Conservation (phyloP, 1,140 invertebrate genomes). For the Achroia grisella region DNA sequence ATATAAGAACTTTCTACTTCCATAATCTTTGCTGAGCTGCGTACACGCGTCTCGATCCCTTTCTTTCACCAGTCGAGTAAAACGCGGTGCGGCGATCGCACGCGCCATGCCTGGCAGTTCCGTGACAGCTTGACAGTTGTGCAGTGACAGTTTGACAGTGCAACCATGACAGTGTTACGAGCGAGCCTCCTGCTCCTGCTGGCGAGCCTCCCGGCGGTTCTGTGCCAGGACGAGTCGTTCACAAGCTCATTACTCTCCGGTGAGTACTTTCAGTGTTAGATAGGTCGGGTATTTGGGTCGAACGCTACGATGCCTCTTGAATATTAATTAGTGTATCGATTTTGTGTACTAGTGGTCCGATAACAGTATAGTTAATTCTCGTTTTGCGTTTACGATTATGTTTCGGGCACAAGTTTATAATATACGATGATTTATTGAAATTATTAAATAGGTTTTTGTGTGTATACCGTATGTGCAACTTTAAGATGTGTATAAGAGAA, state of each 20-base stretch:
- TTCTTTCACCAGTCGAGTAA: constrained; percentile 22
- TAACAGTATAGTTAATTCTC: no score
- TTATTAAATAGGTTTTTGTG: no score
- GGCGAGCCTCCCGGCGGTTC: constrained; percentile 8
- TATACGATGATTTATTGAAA: no score
- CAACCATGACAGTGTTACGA: constrained; percentile 30
- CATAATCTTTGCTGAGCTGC: constrained; percentile 5
- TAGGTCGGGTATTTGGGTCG: constrained; percentile 12
- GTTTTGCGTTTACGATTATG: no score
- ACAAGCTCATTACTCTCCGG: constrained; percentile 86
- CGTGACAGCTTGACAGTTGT: constrained; percentile 22
- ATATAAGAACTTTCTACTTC: background rate
- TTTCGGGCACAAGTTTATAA: no score
- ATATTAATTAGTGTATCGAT: background rate
- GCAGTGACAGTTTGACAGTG: constrained; percentile 16
- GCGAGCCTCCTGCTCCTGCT: constrained; percentile 24
- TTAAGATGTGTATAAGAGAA: no score
- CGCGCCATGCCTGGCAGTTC: constrained; percentile 22
- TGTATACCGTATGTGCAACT: no score
- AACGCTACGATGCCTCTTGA: background rate
- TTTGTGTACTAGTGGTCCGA: no score
- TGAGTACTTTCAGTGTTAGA: constrained; percentile 42
- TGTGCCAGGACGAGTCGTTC: constrained; percentile 81
- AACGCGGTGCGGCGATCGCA: constrained; percentile 17
- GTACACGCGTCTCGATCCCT: constrained; percentile 16